Percentiles rank a stretch among this genome's conserved stretches.
Conservation (phyloP, 2,113 vertebrate genomes). For the Sciurus niger region DNA sequence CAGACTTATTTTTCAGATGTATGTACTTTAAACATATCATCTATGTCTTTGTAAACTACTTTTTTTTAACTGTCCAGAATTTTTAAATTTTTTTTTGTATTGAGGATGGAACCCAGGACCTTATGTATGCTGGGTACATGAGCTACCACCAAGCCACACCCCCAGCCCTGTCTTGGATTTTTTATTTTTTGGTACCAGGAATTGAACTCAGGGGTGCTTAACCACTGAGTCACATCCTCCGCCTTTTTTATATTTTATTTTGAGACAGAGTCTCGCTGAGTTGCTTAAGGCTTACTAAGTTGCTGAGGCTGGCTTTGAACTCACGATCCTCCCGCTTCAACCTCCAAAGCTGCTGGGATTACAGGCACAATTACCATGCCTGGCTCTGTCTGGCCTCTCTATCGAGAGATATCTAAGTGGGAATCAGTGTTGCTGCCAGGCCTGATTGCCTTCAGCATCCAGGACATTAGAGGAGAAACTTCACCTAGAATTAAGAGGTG, state of each 20-base stretch:
- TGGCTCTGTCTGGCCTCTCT: background rate
- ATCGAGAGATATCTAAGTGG: background rate
- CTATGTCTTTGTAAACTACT: background rate
- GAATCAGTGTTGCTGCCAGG: background rate
- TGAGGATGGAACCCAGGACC: background rate
- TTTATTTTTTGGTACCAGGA: too few species aligned
- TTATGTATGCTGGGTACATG: background rate
- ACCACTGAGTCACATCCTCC: too few species aligned
- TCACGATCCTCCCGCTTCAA: too few species aligned
- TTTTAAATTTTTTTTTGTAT: too few species aligned
- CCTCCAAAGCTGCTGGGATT: too few species aligned
- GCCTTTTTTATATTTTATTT: too few species aligned
- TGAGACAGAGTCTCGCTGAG: too few species aligned
- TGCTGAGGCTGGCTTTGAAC: too few species aligned
- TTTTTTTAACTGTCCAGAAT: background rate
- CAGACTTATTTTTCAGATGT: constrained; percentile 7
- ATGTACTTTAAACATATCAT: background rate
- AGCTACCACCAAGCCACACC: background rate
- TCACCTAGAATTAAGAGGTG: constrained; percentile 17
- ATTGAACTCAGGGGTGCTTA: too few species aligned
- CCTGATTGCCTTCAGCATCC: background rate
- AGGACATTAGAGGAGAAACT: background rate
- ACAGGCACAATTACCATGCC: too few species aligned
- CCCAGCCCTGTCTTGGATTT: background rate
- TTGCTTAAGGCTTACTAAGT: too few species aligned